Percentiles rank a stretch among this genome's conserved stretches.
These are phyloP conservation scores for Paratrypauchen microcephalus DNA, from an alignment of 2,797 vertebrate genomes.

Conservation along the genomic window DNA sequence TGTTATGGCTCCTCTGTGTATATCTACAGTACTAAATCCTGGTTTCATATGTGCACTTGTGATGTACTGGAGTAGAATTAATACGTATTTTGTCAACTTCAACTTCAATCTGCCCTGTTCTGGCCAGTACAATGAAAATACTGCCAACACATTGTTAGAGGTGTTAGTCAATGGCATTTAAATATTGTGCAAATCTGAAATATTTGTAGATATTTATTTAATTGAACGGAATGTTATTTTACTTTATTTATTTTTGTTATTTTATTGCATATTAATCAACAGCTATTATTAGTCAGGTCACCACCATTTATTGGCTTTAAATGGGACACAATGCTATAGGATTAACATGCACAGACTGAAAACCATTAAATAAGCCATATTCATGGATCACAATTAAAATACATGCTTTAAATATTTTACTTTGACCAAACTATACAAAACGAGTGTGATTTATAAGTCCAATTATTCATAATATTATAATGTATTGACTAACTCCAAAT, in stretches of 20 bases:
- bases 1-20: neutral
- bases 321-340: neutral
- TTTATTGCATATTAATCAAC: neutral
- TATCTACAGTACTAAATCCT: neutral
- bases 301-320: neutral
- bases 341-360: too few species aligned
- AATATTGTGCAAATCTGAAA: neutral
- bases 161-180: neutral
- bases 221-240: neutral
- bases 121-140: neutral
- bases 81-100: neutral
- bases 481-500: neutral
- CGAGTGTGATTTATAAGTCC: neutral
- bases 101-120: neutral
- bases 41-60: conserved; percentile 1
- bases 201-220: neutral
- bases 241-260: neutral
- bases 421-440: neutral
- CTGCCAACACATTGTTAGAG: neutral
- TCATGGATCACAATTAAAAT: neutral
- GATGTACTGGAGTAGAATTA: neutral
- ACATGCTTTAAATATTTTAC: neutral
- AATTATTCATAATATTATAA: neutral
- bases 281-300: too few species aligned
- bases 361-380: conserved; percentile 3